Evolutionary conservation across 2,113 vertebrate genomes (phyloP).

Genomic region (Taxidea taxus): DNA sequence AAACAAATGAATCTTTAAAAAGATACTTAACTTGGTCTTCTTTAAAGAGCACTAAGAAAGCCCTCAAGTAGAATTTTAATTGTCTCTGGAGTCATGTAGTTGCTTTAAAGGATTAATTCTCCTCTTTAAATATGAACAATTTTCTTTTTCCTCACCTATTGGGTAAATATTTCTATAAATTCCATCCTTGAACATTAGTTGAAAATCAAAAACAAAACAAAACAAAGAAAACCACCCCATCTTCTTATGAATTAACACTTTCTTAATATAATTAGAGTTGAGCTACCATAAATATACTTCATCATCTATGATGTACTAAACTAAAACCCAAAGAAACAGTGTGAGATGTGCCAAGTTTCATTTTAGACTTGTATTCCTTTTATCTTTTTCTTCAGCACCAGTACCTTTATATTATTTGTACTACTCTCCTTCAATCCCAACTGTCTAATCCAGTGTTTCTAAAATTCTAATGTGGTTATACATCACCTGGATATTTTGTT

Average conservation of each 20-base stretch:
- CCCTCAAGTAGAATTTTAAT: neutral
- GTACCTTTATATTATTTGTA: neutral
- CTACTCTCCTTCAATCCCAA: neutral
- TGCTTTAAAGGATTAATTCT: neutral
- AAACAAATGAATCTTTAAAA: neutral
- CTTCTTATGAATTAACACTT: constrained; percentile 13
- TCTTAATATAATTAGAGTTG: constrained; percentile 16
- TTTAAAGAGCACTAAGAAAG: neutral
- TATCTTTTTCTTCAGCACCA: neutral
- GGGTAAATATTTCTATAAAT: neutral
- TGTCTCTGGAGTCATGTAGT: neutral
- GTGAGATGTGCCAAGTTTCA: neutral
- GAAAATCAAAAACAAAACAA: constrained; percentile 7
- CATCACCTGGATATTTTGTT: neutral
- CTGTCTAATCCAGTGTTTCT: neutral
- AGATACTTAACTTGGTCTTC: neutral
- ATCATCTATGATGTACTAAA: neutral
- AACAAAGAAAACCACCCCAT: too few species aligned
- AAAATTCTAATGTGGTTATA: neutral
- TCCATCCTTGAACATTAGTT: neutral
- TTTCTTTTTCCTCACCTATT: neutral
- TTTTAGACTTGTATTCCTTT: neutral
- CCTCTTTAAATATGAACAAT: neutral
- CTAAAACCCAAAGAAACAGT: neutral
- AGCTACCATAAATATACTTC: neutral